phyloP scores from a whole-genome alignment of 2,113 vertebrate species.

The Microtus ochrogaster region DNA sequence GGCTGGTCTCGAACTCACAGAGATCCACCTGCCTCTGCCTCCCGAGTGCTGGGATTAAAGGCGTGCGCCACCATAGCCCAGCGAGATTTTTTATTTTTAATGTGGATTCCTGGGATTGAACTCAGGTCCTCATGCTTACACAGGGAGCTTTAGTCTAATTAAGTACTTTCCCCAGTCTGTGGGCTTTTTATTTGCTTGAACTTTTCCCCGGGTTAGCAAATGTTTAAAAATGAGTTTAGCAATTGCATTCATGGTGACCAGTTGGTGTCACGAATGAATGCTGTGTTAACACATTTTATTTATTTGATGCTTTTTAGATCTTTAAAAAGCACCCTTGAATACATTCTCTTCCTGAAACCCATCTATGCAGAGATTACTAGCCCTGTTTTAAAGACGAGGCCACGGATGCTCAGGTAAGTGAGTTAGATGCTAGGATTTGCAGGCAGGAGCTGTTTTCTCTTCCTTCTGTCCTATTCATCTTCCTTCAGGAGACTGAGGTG shows the following conservation, averaged over 20 bases:
- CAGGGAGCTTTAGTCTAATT: neutral
- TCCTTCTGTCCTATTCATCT: neutral
- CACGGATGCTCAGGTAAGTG: neutral
- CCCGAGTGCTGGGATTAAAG: no score
- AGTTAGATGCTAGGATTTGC: neutral
- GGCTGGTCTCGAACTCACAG: no score
- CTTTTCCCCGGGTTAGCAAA: neutral
- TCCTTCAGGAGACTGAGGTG: neutral
- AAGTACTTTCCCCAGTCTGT: neutral
- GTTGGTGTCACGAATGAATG: neutral
- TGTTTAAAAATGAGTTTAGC: neutral
- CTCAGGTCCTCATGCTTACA: neutral
- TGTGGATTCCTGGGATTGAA: neutral
- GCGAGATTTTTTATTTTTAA: no score
- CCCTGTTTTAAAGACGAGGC: constrained; percentile 38
- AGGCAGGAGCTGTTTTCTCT: neutral
- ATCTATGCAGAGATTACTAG: neutral
- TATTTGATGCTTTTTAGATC: constrained; percentile 16
- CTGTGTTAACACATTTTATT: neutral
- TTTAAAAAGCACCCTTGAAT: constrained; percentile 10
- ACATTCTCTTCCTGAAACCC: constrained; percentile 6
- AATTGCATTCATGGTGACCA: neutral
- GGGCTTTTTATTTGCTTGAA: neutral
- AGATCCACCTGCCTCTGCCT: no score
- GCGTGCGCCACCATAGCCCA: no score